phyloP scores from a whole-genome alignment of 2,888 invertebrate species.

The Cosmorhoe ocellata region DNA sequence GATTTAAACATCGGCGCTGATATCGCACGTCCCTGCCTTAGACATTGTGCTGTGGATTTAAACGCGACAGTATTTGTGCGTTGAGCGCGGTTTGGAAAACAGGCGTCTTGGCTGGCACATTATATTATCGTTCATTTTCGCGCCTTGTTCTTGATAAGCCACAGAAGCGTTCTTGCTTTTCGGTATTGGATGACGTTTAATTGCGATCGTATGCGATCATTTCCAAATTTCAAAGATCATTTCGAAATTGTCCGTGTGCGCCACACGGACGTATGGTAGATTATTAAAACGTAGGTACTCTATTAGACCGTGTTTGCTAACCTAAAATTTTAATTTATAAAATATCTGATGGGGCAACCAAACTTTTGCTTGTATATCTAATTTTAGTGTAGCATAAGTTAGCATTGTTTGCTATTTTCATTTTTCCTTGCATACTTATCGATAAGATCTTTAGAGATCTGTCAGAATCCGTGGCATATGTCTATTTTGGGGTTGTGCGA shows the following conservation, averaged over 20 bases:
- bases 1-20: background rate
- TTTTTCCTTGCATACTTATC: constrained; percentile 16
- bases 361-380: constrained; percentile 18
- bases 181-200: background rate
- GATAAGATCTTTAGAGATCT: constrained; percentile 9
- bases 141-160: background rate
- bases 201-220: background rate
- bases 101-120: background rate
- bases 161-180: background rate
- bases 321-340: constrained; percentile 3
- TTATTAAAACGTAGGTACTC: background rate
- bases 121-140: background rate
- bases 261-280: too few relatives aligned
- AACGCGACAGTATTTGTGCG: background rate
- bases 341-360: constrained; percentile 4
- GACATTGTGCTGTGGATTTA: background rate
- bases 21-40: background rate
- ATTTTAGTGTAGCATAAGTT: constrained; percentile 17
- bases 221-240: too few relatives aligned
- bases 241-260: too few relatives aligned
- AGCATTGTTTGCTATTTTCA: constrained; percentile 17
- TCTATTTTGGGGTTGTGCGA: constrained; percentile 13
- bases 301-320: constrained; percentile 15
- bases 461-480: background rate
- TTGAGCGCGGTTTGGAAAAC: background rate